Evolutionary conservation across 2,888 invertebrate genomes (phyloP), one percentile per base, ranked within the genome.

Genomic region (Venusia cambrica): DNA sequence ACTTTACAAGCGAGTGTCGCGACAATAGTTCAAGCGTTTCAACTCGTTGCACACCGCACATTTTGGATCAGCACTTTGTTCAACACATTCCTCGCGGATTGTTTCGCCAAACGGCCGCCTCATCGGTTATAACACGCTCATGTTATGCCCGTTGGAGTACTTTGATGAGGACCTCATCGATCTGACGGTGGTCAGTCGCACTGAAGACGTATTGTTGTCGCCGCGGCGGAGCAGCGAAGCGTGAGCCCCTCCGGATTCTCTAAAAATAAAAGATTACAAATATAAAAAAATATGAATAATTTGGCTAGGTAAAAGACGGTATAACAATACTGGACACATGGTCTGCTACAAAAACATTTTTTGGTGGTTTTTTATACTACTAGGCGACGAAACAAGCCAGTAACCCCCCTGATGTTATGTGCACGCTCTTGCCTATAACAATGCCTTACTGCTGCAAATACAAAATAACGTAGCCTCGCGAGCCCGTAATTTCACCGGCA

Each of bases 181-280:
- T 5, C 84, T 53, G 20, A 83, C 72, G 0, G 83, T 79, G 0
- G 84, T 85, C 32, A 84, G 48, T 21, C 85, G 61, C 1, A 83
- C 66, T 6, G 85, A 85, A 0, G 85, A 85, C 0, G 80, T 83
- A 35, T 74, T 80, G 41, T 74, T 73, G 39, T 85, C 83, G 0
- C 80, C 78, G 1, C 84, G 74, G 0, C 83, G 74, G 0, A 81
- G 58, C 1, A 78, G 51, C 0, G 85, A 87, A 0, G 80, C 79
- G n/a, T 77, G 83, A 1, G 66, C 68, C 1, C 75, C 81, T 5
- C 76, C 80, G 0, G 83, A 83, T 46, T 85, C 81, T 49, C 85
- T 85, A 69, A n/a, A 17, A 37, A 26, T n/a, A 31, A 25, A 16
- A 12, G 4, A n/a, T n/a, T 24, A 14, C 5, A 10, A 9, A 26